These are phyloP conservation scores for Sinella curviseta DNA, from an alignment of 1,140 invertebrate genomes.

Conservation along the genomic window DNA sequence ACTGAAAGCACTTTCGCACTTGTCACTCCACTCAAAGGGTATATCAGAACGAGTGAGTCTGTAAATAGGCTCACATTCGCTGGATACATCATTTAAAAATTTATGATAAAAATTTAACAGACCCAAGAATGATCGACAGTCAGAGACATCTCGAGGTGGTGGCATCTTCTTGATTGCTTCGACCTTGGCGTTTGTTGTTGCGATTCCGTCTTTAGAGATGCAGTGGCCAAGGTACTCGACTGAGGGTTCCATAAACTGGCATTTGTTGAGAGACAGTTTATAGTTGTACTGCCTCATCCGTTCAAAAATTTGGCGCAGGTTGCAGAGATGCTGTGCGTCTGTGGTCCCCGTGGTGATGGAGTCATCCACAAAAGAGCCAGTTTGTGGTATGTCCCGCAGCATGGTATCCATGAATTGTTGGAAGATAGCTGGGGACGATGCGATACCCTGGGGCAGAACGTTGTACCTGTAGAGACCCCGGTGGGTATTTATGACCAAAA, in stretches of 20 bases:
- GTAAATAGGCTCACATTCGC: constrained; percentile 47
- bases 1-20: constrained; percentile 48
- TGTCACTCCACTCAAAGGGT: constrained; percentile 49
- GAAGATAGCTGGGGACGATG: constrained; percentile 53
- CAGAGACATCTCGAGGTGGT: constrained; percentile 40
- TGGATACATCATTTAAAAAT: constrained; percentile 52
- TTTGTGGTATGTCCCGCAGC: constrained; percentile 47
- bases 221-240: constrained; percentile 54
- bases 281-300: constrained; percentile 46
- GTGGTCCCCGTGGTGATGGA: constrained; percentile 50
- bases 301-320: constrained; percentile 43
- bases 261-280: constrained; percentile 24
- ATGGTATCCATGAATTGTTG: constrained; percentile 54
- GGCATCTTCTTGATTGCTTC: constrained; percentile 50
- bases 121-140: constrained; percentile 51
- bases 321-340: constrained; percentile 47
- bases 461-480: constrained; percentile 50
- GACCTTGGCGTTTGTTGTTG: constrained; percentile 52
- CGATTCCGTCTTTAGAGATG: constrained; percentile 53
- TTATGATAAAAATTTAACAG: constrained; percentile 52
- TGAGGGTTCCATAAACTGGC: constrained; percentile 30
- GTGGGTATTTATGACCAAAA: constrained; percentile 49
- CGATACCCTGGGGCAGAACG: constrained; percentile 15
- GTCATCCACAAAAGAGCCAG: constrained; percentile 53
- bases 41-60: constrained; percentile 47